phyloP scores from a whole-genome alignment of 2,888 invertebrate genomes.

The Eustalomyia histrio region DNA sequence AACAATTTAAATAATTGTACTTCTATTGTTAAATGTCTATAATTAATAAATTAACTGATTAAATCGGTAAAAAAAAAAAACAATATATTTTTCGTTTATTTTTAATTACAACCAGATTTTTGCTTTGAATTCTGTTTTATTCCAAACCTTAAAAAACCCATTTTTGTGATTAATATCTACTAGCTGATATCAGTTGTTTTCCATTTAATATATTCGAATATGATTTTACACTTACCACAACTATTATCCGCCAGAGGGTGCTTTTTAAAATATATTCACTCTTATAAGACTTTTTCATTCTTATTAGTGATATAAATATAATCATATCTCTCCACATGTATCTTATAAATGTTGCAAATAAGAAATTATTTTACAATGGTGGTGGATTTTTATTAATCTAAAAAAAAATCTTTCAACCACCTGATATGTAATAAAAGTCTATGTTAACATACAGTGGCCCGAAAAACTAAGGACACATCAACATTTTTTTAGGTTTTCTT shows the following conservation, averaged over 20 bases:
- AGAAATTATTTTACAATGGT: constrained; percentile 2
- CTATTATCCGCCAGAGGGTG: constrained; percentile 3
- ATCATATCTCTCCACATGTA: background rate
- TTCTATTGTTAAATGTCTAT: too few relatives aligned
- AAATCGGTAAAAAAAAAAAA: too few relatives aligned
- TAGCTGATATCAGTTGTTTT: background rate
- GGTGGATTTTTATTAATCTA: constrained; percentile 18
- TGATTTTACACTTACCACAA: too few relatives aligned
- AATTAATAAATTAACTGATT: too few relatives aligned
- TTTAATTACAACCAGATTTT: too few relatives aligned
- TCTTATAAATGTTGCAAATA: background rate
- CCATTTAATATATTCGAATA: background rate
- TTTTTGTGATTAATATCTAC: too few relatives aligned
- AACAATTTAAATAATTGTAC: too few relatives aligned
- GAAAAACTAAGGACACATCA: too few relatives aligned
- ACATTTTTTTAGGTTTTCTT: too few relatives aligned
- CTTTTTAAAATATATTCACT: background rate
- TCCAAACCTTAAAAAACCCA: too few relatives aligned
- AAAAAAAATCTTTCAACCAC: constrained; percentile 22
- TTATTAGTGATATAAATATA: background rate
- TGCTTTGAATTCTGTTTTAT: too few relatives aligned
- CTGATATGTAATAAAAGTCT: constrained; percentile 41
- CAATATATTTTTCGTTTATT: too few relatives aligned
- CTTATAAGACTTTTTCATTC: background rate
- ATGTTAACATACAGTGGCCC: constrained; percentile 13